Percentiles rank a stretch among this genome's conserved stretches.
phyloP scores from a whole-genome alignment of 1,140 invertebrate species.

The Zophobas morio region DNA sequence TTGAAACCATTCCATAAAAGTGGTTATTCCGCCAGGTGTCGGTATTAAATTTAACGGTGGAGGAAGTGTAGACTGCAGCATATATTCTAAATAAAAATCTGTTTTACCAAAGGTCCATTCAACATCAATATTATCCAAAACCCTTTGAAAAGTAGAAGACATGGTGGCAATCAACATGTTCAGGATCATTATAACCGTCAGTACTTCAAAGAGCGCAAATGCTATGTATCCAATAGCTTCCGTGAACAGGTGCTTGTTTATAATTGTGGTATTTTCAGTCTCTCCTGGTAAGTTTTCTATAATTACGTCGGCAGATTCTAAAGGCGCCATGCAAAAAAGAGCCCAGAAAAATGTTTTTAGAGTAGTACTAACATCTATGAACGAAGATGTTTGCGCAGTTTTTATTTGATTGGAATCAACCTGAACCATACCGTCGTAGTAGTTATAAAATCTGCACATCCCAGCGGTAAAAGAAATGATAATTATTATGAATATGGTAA shows the following conservation, averaged over 20 bases:
- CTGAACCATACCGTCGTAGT: constrained; percentile 75
- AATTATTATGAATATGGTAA: constrained; percentile 71
- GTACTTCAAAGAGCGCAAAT: constrained; percentile 77
- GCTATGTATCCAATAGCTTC: constrained; percentile 76
- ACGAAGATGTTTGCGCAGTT: constrained; percentile 70
- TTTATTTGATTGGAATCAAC: constrained; percentile 69
- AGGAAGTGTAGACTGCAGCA: constrained; percentile 72
- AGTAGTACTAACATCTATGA: constrained; percentile 72
- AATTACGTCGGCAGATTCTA: constrained; percentile 77
- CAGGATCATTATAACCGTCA: constrained; percentile 81
- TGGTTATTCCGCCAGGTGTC: constrained; percentile 68
- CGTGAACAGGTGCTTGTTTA: constrained; percentile 74
- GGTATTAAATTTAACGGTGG: constrained; percentile 73
- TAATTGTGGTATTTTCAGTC: constrained; percentile 66
- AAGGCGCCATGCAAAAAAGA: constrained; percentile 79
- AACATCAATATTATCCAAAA: constrained; percentile 73
- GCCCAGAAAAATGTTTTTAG: constrained; percentile 84
- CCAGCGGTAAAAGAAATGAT: constrained; percentile 71
- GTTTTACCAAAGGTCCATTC: constrained; percentile 76
- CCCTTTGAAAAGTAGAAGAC: constrained; percentile 80
- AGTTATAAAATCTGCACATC: constrained; percentile 70
- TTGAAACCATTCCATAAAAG: constrained; percentile 68
- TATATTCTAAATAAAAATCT: constrained; percentile 73
- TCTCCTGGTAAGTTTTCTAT: constrained; percentile 73
- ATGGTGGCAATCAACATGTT: constrained; percentile 87